Conservation (phyloP, 2,113 vertebrate species). For the Pelmatolapia mariae region DNA sequence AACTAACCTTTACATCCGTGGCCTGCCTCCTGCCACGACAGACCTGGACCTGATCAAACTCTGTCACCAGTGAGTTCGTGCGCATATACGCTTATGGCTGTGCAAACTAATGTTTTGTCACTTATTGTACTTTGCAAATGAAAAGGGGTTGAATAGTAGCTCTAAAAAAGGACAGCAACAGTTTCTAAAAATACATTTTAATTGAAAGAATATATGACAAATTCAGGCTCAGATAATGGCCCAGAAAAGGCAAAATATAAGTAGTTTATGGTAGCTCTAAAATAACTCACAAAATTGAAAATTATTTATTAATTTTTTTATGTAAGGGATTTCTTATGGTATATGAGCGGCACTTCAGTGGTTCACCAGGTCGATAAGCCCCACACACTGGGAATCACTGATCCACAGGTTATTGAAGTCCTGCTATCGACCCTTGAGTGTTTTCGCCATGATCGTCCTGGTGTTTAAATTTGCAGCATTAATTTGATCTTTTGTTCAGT, state of each 20-base stretch:
- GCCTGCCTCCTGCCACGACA: slow-evolving; percentile 92
- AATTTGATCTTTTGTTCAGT: not conserved
- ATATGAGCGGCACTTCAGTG: no score
- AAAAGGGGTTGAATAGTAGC: not conserved
- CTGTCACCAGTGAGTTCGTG: slow-evolving; percentile 93
- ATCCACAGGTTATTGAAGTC: not conserved
- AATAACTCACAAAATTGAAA: not conserved
- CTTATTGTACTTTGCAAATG: not conserved
- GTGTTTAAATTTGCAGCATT: not conserved
- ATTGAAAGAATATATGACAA: not conserved
- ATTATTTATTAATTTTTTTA: not conserved
- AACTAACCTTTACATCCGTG: slow-evolving; percentile 98
- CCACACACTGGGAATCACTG: not conserved
- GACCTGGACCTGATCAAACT: slow-evolving; percentile 98
- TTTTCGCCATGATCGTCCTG: not conserved
- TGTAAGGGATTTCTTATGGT: not conserved
- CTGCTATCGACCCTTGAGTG: not conserved
- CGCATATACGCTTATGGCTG: not conserved
- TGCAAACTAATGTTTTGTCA: not conserved
- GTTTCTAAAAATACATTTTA: not conserved
- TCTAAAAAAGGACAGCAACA: not conserved
- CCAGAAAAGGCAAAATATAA: not conserved
- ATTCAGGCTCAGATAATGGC: not conserved
- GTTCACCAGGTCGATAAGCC: not conserved
- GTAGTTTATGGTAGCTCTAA: not conserved